phyloP scores from a whole-genome alignment of 1,140 invertebrate species.

The Aradophagus sp. region DNA sequence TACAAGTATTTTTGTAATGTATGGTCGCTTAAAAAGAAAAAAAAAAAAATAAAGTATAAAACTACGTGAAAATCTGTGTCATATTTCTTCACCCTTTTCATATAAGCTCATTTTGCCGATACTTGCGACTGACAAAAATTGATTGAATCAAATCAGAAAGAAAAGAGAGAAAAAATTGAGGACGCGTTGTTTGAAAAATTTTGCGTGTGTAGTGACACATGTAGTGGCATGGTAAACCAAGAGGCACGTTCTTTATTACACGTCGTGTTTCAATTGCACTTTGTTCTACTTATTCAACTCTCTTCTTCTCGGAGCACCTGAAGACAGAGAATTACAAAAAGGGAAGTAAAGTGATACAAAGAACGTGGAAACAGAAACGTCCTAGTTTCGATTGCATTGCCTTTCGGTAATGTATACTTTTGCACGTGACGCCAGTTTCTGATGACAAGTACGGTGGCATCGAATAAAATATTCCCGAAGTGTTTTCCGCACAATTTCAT shows the following conservation, averaged over 20 bases:
- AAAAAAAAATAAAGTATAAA: too few relatives aligned
- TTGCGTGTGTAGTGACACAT: slow-evolving; percentile 12
- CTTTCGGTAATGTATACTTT: slow-evolving; percentile 54
- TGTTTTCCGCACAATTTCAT: slow-evolving; percentile 53
- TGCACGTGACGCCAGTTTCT: slow-evolving; percentile 53
- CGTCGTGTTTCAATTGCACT: slow-evolving; percentile 56
- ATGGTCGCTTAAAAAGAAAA: too few relatives aligned
- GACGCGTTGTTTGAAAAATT: slow-evolving; percentile 33
- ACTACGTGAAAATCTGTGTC: too few relatives aligned
- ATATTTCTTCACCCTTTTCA: too few relatives aligned
- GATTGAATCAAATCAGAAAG: too few relatives aligned
- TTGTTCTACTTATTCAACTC: slow-evolving; percentile 53
- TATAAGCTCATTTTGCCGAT: too few relatives aligned
- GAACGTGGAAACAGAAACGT: slow-evolving; percentile 49
- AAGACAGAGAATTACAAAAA: slow-evolving; percentile 51
- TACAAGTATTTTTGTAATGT: too few relatives aligned
- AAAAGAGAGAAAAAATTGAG: slow-evolving; percentile 8
- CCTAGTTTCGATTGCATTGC: slow-evolving; percentile 55
- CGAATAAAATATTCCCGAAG: slow-evolving; percentile 49
- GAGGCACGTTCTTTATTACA: slow-evolving; percentile 58
- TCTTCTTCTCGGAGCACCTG: slow-evolving; percentile 42
- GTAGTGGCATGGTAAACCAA: slow-evolving; percentile 44
- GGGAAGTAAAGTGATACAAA: slow-evolving; percentile 52
- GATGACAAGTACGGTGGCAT: slow-evolving; percentile 37
- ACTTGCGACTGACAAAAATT: too few relatives aligned